Evolutionary conservation across 2,797 vertebrate genomes (phyloP), one percentile per base, ranked within the genome.

Genomic region (Gambusia yucatana): DNA sequence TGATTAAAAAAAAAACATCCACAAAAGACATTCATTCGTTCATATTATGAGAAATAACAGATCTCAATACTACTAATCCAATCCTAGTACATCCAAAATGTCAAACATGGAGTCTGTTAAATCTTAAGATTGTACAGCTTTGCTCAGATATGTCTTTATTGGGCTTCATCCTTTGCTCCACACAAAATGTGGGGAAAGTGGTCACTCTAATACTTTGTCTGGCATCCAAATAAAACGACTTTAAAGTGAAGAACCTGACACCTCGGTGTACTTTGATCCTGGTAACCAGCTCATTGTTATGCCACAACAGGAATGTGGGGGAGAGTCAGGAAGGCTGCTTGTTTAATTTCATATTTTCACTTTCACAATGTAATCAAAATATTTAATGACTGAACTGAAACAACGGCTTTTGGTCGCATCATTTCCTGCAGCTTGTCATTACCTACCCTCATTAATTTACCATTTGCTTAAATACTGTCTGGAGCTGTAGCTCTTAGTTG

Each of bases 381-480:
- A 71, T 72, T 46, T 65, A 72, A 61, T 72, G 73, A 59, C 80
- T 20, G 33, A 47, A 50, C n/a, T 36, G 39, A 77, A 71, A 17
- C 30, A 17, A 47, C 44, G 14, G 48, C 43, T 6, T 1, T 61
- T 14, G n/a, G 55, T 83, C 28, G 76, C 55, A 75, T 81, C 55
- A 75, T 81, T 75, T 59, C n/a, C 78, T 76, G 28, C 39, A 77
- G 73, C 41, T 67, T 76, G 39, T 77, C 14, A 73, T 22, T 84
- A 82, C 77, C 63, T 50, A 57, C 41, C 36, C 76, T 50, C 39
- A 79, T 71, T 80, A 74, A 75, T 73, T 74, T 76, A 63, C 48
- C 50, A 72, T 47, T 59, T 59, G 33, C 33, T 77, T 48, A 48
- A 79, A 80, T 3, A 6, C 16, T n/a, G 4, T 67, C 43, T 16